Evolutionary conservation across 2,113 vertebrate species (phyloP).

Genomic region (Proterorhinus semilunaris): DNA sequence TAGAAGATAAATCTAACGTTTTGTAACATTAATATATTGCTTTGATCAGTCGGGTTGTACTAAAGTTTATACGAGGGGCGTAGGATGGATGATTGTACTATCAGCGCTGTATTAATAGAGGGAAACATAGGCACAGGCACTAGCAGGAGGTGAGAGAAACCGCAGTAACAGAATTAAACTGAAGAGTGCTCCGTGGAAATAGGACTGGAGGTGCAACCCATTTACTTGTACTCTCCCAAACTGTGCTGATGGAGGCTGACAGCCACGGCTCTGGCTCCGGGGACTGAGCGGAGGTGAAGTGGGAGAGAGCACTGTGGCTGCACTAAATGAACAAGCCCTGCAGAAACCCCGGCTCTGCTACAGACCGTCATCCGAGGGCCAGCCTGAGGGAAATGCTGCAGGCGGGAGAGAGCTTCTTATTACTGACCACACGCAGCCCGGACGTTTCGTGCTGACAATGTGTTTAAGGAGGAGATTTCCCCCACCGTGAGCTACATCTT

Average conservation of each 20-base stretch:
- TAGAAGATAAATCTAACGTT: background rate
- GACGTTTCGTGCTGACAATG: background rate
- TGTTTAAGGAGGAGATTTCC: background rate
- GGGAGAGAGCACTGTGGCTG: slow-evolving; percentile 41
- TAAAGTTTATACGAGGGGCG: background rate
- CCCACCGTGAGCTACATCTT: too few relatives aligned
- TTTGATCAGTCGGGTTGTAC: background rate
- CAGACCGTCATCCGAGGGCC: slow-evolving; percentile 24
- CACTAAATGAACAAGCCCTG: slow-evolving; percentile 46
- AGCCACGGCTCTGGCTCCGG: slow-evolving; percentile 24
- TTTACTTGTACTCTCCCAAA: slow-evolving; percentile 47
- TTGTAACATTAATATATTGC: background rate
- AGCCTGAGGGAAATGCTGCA: slow-evolving; percentile 35
- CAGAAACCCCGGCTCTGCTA: slow-evolving; percentile 26
- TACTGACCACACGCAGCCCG: background rate
- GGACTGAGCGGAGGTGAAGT: slow-evolving; percentile 45
- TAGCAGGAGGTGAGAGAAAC: slow-evolving; percentile 23
- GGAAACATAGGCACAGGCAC: slow-evolving; percentile 24
- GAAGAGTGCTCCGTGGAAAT: slow-evolving; percentile 47
- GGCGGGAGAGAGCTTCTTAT: background rate
- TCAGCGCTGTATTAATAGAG: slow-evolving; percentile 10
- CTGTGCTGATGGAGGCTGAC: slow-evolving; percentile 43
- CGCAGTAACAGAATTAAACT: slow-evolving; percentile 40
- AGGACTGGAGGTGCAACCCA: slow-evolving; percentile 45
- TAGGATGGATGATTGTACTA: background rate